These are phyloP conservation scores for Plemyria rubiginata DNA, from an alignment of 2,888 invertebrate genomes.

Conservation along the genomic window DNA sequence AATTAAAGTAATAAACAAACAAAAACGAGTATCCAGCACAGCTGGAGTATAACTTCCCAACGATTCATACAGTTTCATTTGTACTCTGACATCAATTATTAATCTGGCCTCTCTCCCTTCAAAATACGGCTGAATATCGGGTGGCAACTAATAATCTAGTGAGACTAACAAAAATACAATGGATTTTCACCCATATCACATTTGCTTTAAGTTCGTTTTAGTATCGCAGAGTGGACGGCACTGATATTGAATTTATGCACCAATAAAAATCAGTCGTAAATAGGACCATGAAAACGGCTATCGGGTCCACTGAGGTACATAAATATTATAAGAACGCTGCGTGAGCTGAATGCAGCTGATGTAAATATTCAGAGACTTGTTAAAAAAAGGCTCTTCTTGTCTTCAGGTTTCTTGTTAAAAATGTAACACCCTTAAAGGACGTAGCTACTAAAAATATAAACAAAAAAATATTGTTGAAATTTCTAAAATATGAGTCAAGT, in stretches of 20 bases:
- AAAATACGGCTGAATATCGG: slow-evolving; percentile 9
- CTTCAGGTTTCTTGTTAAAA: too few relatives aligned
- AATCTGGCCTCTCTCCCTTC: background rate
- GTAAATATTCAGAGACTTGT: slow-evolving; percentile 2
- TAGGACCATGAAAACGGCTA: slow-evolving; percentile 48
- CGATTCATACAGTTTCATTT: slow-evolving; percentile 2
- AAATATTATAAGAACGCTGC: slow-evolving; percentile 26
- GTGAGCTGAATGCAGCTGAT: slow-evolving; percentile 16
- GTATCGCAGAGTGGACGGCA: slow-evolving; percentile 18
- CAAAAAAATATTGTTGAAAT: too few relatives aligned
- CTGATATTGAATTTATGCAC: slow-evolving; percentile 46
- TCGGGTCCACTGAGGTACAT: slow-evolving; percentile 37
- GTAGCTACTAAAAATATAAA: too few relatives aligned
- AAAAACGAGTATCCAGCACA: background rate
- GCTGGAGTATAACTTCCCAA: background rate
- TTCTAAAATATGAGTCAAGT: too few relatives aligned
- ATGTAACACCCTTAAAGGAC: too few relatives aligned
- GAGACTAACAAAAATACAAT: slow-evolving; percentile 14
- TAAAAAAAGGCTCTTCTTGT: too few relatives aligned
- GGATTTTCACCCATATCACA: slow-evolving; percentile 25
- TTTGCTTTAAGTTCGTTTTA: slow-evolving; percentile 22
- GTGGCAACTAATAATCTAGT: background rate
- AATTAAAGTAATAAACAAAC: background rate
- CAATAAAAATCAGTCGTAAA: slow-evolving; percentile 53
- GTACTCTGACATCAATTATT: slow-evolving; percentile 7